phyloP scores from a whole-genome alignment of 2,888 invertebrate genomes.

The Cheilosia variabilis region DNA sequence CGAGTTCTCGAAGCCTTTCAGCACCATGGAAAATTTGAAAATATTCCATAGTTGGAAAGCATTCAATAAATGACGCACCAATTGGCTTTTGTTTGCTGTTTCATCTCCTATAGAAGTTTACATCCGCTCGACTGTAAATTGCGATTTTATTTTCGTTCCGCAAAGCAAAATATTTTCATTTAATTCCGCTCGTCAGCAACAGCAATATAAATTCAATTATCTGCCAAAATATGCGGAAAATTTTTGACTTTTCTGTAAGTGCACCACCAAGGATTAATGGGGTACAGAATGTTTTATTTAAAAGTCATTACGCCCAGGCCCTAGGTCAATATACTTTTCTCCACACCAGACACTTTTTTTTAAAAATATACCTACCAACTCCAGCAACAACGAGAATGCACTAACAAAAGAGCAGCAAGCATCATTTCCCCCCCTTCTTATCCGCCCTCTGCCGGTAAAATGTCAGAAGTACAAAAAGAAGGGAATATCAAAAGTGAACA shows the following conservation, averaged over 20 bases:
- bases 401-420: constrained; percentile 29
- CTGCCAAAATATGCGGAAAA: constrained; percentile 10
- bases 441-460: constrained; percentile 2
- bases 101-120: constrained; percentile 17
- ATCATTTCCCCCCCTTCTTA: neutral
- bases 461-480: constrained; percentile 5
- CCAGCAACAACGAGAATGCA: constrained; percentile 43
- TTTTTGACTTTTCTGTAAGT: constrained; percentile 7
- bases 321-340: constrained; percentile 65
- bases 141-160: constrained; percentile 19
- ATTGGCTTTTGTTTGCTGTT: neutral
- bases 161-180: constrained; percentile 34
- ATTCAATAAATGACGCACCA: constrained; percentile 6
- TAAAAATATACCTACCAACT: constrained; percentile 40
- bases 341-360: constrained; percentile 32
- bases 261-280: constrained; percentile 41
- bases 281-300: constrained; percentile 38
- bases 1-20: neutral
- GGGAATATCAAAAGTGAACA: constrained; percentile 29
- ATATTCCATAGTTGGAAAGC: constrained; percentile 2
- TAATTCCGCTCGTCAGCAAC: constrained; percentile 26
- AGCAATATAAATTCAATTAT: constrained; percentile 34
- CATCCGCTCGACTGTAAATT: constrained; percentile 33
- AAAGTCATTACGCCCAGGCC: constrained; percentile 65
- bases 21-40: constrained; percentile 8